Evolutionary conservation across 1,140 invertebrate species (phyloP), one percentile per base, ranked within the genome.

Genomic region (Palaemon carinicauda): DNA sequence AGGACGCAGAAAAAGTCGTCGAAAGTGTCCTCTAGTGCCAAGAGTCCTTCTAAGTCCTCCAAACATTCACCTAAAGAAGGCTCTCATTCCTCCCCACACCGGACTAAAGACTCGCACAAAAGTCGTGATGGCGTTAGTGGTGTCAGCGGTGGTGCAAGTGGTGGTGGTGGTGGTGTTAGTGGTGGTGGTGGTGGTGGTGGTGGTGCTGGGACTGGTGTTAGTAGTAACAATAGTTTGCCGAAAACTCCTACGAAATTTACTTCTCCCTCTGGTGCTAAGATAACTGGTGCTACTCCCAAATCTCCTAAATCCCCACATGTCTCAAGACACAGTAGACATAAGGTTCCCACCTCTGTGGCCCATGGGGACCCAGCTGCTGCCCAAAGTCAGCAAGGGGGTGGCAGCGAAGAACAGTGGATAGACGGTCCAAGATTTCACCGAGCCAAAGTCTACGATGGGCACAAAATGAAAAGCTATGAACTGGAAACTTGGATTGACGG

Each of bases 401-500:
- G 75, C 89, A 94, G 93, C 88, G 96, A 98, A 89, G 97, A 98
- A 90, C 96, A 97, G 90, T 99, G 97, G 97, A 96, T 99, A 79
- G 97, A 99, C 92, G 97, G 97, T 1, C 97, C 97, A 0, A 94
- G 96, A 90, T 96, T 97, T 89, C 95, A 95, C 0, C 96, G 96
- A 71, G 90, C 91, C 5, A 90, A 90, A 75, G 89, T 90, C 5
- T 82, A 84, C 60, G 90, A 91, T 53, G 87, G 89, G 4, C 90
- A 90, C 41, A 89, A 90, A 29, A 84, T 88, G 65, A 88, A 88
- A 56, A 89, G 84, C 54, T 88, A 87, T 60, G 87, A 89, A 71
- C 33, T 89, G 75, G 97, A 98, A 92, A 97, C 96, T 0, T 98
- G 97, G 97, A 96, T 98, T 71, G 97, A 98, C 91, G 97, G 97